These are phyloP conservation scores for Macrotis lagotis DNA, from an alignment of 2,113 vertebrate species.

Conservation along the genomic window DNA sequence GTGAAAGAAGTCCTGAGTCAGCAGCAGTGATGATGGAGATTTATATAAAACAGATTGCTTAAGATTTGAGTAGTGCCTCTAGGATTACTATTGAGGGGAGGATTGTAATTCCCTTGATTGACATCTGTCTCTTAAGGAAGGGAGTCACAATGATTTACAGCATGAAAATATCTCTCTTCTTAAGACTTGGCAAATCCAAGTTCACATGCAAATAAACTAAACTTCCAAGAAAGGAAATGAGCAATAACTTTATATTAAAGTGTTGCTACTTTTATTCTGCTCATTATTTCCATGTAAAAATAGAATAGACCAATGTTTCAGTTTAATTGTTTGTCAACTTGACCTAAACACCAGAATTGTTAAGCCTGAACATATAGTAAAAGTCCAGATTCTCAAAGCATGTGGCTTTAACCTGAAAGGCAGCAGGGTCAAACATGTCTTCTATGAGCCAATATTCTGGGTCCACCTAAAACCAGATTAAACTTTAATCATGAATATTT, in stretches of 20 bases:
- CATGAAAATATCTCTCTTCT: slow-evolving; percentile 43
- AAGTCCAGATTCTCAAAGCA: neutral
- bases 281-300: neutral
- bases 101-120: slow-evolving; percentile 42
- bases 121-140: neutral
- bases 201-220: slow-evolving; percentile 21
- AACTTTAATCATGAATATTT: neutral
- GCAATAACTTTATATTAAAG: slow-evolving; percentile 14
- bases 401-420: neutral
- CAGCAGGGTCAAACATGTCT: neutral
- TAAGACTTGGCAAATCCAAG: slow-evolving; percentile 24
- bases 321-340: neutral
- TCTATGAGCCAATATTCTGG: neutral
- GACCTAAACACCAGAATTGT: neutral
- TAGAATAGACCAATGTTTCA: neutral
- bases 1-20: slow-evolving; percentile 66
- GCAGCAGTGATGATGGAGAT: slow-evolving; percentile 49
- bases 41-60: slow-evolving; percentile 59
- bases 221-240: slow-evolving; percentile 30
- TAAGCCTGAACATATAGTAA: neutral
- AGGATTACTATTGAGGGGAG: slow-evolving; percentile 30
- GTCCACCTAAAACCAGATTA: neutral
- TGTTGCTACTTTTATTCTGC: neutral
- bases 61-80: slow-evolving; percentile 24
- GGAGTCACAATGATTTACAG: neutral